These are phyloP conservation scores for Drosophila melanosoma DNA, from an alignment of 2,888 invertebrate genomes.

Conservation along the genomic window DNA sequence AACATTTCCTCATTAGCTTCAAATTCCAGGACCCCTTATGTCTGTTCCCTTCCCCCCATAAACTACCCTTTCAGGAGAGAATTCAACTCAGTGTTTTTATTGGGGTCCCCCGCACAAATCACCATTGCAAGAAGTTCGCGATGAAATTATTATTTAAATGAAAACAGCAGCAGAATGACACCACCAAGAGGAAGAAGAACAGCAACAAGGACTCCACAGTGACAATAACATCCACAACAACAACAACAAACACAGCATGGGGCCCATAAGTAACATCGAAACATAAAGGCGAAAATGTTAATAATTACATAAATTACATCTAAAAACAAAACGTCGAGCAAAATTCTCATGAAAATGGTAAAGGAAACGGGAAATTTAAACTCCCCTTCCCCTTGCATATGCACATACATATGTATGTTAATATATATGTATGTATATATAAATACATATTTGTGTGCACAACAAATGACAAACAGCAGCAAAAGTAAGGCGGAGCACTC, in stretches of 20 bases:
- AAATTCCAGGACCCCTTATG: background rate
- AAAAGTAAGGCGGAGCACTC: slow-evolving; percentile 27
- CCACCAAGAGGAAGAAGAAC: slow-evolving; percentile 21
- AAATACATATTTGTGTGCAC: slow-evolving; percentile 27
- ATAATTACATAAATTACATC: slow-evolving; percentile 79
- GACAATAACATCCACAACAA: slow-evolving; percentile 41
- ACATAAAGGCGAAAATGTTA: slow-evolving; percentile 69
- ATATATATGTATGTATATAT: slow-evolving; percentile 1
- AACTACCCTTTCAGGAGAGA: slow-evolving; percentile 2
- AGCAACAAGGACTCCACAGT: slow-evolving; percentile 30
- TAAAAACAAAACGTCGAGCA: slow-evolving; percentile 68
- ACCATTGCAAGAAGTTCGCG: slow-evolving; percentile 67
- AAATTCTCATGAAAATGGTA: slow-evolving; percentile 50
- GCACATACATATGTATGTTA: background rate
- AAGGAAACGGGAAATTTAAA: slow-evolving; percentile 21
- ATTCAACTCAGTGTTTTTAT: slow-evolving; percentile 29
- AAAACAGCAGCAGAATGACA: slow-evolving; percentile 67
- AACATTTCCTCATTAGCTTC: slow-evolving; percentile 56
- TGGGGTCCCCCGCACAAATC: slow-evolving; percentile 37
- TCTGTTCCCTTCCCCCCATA: background rate
- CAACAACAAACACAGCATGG: slow-evolving; percentile 34
- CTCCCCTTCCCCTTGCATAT: slow-evolving; percentile 39
- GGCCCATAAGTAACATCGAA: slow-evolving; percentile 13
- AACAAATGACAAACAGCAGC: slow-evolving; percentile 66
- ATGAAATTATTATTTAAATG: slow-evolving; percentile 82